Conservation (phyloP, 2,888 invertebrate species). For the Campaea margaritaria region DNA sequence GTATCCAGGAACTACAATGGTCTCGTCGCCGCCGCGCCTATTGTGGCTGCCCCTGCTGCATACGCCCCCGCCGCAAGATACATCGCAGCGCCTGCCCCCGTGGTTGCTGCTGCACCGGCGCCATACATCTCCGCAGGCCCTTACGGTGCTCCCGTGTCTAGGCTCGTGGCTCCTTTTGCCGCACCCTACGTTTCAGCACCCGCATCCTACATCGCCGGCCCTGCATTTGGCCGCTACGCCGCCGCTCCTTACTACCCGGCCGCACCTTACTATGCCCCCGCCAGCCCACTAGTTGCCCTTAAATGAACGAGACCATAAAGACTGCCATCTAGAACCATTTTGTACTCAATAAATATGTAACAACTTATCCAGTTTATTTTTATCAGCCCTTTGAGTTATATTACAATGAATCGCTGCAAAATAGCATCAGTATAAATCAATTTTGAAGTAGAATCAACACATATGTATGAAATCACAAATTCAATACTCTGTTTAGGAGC, state of each 20-base stretch:
- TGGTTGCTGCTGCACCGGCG: conserved; percentile 35
- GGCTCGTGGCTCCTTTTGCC: conserved; percentile 49
- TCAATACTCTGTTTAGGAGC: conserved; percentile 9
- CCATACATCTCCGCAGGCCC: conserved; percentile 21
- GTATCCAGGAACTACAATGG: conserved; percentile 49
- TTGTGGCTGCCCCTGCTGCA: conserved; percentile 87
- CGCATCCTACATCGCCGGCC: conserved; percentile 45
- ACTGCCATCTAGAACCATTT: conserved; percentile 60
- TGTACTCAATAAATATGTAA: conserved; percentile 43
- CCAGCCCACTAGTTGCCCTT: conserved; percentile 68
- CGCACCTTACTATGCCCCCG: conserved; percentile 61
- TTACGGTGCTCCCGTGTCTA: conserved; percentile 53
- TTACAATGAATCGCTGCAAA: background rate
- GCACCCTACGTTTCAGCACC: conserved; percentile 52
- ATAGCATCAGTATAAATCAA: conserved; percentile 25
- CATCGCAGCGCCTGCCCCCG: conserved; percentile 70
- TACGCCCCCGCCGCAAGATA: conserved; percentile 86
- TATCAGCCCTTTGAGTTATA: background rate
- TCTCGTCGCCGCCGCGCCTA: conserved; percentile 75
- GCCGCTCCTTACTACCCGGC: conserved; percentile 35
- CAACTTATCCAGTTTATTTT: conserved; percentile 6
- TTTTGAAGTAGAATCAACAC: conserved; percentile 20
- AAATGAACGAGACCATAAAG: conserved; percentile 56
- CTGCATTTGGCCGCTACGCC: conserved; percentile 39
- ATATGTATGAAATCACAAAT: background rate